phyloP scores from a whole-genome alignment of 2,113 vertebrate species.

The Pelobates fuscus region DNA sequence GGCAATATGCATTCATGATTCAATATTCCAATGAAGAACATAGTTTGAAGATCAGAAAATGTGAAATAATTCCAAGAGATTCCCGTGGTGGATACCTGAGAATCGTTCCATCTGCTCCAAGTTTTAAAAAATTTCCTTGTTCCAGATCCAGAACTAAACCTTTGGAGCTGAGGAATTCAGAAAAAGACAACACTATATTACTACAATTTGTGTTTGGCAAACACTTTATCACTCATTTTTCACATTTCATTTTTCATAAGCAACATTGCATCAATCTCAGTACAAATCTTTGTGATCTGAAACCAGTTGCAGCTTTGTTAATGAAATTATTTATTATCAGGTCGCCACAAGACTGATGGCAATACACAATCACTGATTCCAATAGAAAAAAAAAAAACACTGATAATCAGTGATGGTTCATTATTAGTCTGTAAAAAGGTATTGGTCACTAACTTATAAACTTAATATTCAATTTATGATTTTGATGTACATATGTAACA shows the following conservation, averaged over 20 bases:
- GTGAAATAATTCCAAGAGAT: neutral
- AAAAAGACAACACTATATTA: conserved; percentile 15
- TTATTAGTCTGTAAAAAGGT: too few relatives aligned
- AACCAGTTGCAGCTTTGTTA: too few relatives aligned
- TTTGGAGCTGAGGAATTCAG: conserved; percentile 77
- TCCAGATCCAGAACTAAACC: conserved; percentile 90
- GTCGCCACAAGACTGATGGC: too few relatives aligned
- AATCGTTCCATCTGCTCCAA: conserved; percentile 88
- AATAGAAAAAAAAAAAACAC: too few relatives aligned
- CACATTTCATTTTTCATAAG: neutral
- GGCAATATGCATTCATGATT: too few relatives aligned
- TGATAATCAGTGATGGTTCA: too few relatives aligned
- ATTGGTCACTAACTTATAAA: too few relatives aligned
- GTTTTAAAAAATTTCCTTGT: conserved; percentile 90
- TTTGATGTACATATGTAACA: too few relatives aligned
- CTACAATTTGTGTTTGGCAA: neutral
- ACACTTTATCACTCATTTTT: neutral
- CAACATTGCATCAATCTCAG: neutral
- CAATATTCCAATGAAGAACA: neutral
- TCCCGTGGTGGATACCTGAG: conserved; percentile 73
- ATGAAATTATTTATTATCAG: too few relatives aligned
- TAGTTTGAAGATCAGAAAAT: neutral
- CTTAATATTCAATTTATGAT: too few relatives aligned
- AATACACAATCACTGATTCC: too few relatives aligned
- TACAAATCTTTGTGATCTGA: too few relatives aligned